Percentiles rank a stretch among this genome's conserved stretches.
These are phyloP conservation scores for Drosophila sp. DNA, from an alignment of 1,140 invertebrate species.

Conservation along the genomic window DNA sequence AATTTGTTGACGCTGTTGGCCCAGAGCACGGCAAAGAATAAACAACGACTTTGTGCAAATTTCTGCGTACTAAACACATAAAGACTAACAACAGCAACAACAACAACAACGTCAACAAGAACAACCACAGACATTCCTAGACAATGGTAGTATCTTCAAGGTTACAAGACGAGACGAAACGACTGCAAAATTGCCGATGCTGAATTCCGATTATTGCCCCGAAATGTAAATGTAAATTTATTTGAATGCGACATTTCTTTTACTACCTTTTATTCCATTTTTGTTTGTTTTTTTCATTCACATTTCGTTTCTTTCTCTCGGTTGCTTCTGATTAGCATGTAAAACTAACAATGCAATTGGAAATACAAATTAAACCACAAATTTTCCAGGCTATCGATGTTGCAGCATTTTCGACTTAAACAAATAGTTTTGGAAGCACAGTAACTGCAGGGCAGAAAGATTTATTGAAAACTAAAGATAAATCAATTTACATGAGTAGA, in stretches of 20 bases:
- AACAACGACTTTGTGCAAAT: constrained; percentile 30
- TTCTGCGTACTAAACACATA: constrained; percentile 36
- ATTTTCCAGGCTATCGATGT: constrained; percentile 11
- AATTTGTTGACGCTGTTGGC: constrained; percentile 45
- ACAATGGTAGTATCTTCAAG: constrained; percentile 27
- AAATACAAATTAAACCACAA: not conserved
- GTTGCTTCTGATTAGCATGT: constrained; percentile 2
- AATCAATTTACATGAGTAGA: too few species aligned
- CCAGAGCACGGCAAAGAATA: constrained; percentile 6
- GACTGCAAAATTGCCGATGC: constrained; percentile 19
- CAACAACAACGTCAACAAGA: too few species aligned
- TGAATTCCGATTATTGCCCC: constrained; percentile 33
- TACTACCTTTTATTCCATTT: not conserved
- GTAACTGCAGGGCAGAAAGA: not conserved
- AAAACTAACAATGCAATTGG: not conserved
- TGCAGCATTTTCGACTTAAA: not conserved
- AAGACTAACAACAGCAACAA: constrained; percentile 28
- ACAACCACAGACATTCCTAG: constrained; percentile 26
- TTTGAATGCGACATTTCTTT: constrained; percentile 11
- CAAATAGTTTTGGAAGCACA: not conserved
- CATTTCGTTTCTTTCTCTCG: not conserved
- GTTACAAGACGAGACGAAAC: constrained; percentile 13
- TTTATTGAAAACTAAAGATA: too few species aligned
- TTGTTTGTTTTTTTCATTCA: too few species aligned
- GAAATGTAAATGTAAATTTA: constrained; percentile 22